These are phyloP conservation scores for Drosophila silvestris DNA, from an alignment of 2,888 invertebrate species.

Conservation along the genomic window DNA sequence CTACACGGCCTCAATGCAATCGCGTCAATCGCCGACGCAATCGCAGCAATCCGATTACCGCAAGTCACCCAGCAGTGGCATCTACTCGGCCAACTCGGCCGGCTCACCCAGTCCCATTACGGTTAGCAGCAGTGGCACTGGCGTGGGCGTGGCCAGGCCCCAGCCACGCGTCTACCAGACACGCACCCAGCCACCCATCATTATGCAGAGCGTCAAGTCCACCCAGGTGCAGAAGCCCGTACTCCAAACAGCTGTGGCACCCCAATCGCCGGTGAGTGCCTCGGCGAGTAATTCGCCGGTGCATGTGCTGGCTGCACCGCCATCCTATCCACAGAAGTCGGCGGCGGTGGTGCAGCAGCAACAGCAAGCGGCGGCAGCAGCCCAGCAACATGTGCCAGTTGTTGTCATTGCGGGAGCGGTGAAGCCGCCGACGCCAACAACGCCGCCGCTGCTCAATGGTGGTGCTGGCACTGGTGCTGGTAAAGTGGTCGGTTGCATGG, in stretches of 20 bases:
- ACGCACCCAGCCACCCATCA: constrained; percentile 95
- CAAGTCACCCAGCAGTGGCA: constrained; percentile 94
- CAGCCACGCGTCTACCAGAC: constrained; percentile 95
- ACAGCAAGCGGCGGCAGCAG: constrained; percentile 85
- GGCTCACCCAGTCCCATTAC: constrained; percentile 94
- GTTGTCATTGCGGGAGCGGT: constrained; percentile 70
- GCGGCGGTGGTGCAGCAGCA: constrained; percentile 84
- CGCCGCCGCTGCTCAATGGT: constrained; percentile 86
- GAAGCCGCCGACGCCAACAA: constrained; percentile 86
- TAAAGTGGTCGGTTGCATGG: constrained; percentile 90
- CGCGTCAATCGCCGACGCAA: constrained; percentile 94
- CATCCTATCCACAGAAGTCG: constrained; percentile 92
- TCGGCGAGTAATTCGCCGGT: constrained; percentile 85
- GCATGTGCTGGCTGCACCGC: constrained; percentile 88
- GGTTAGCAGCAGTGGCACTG: constrained; percentile 87
- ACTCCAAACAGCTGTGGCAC: constrained; percentile 97
- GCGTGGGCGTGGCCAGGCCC: constrained; percentile 86
- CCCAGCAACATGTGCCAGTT: constrained; percentile 84
- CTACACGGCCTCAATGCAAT: constrained; percentile 94
- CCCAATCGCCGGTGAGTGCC: constrained; percentile 90
- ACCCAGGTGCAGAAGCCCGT: constrained; percentile 98
- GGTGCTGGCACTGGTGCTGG: constrained; percentile 85
- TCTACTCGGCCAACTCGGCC: constrained; percentile 93
- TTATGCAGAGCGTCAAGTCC: constrained; percentile 98
- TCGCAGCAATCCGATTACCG: constrained; percentile 90